These are phyloP conservation scores for Atta texana DNA, from an alignment of 1,140 invertebrate species.

Conservation along the genomic window DNA sequence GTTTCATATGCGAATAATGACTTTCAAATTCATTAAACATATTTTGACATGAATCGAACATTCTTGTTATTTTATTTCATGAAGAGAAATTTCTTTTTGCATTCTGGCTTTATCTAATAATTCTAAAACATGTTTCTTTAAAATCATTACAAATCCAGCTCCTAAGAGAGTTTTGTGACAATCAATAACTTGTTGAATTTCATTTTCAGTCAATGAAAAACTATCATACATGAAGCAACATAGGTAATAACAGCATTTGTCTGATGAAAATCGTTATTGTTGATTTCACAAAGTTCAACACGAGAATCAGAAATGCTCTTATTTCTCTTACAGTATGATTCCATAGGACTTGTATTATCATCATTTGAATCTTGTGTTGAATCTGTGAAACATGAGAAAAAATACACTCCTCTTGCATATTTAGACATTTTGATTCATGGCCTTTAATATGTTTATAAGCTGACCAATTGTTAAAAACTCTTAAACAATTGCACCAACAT, in stretches of 20 bases:
- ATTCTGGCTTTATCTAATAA: constrained; percentile 21
- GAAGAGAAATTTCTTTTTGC: constrained; percentile 14
- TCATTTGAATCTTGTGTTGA: constrained; percentile 12
- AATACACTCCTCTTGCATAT: background rate
- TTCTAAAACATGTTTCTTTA: constrained; percentile 10
- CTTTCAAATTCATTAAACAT: constrained; percentile 30
- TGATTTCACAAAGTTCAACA: background rate
- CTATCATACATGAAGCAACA: constrained; percentile 25
- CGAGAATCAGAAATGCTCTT: background rate
- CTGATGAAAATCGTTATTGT: constrained; percentile 24
- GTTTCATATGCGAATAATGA: constrained; percentile 14
- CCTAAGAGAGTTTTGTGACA: constrained; percentile 22
- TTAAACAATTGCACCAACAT: constrained; percentile 1
- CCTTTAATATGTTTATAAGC: constrained; percentile 6
- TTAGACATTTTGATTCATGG: background rate
- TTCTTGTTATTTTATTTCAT: constrained; percentile 1
- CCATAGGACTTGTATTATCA: background rate
- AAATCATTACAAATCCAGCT: constrained; percentile 13
- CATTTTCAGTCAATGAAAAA: background rate
- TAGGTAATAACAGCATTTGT: constrained; percentile 26
- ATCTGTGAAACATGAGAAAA: background rate
- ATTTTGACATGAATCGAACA: constrained; percentile 23
- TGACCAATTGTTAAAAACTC: constrained; percentile 6
- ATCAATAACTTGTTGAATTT: constrained; percentile 18
- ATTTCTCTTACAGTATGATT: background rate